Conservation (phyloP, 2,113 vertebrate species). For the Hemiprocne comata region DNA sequence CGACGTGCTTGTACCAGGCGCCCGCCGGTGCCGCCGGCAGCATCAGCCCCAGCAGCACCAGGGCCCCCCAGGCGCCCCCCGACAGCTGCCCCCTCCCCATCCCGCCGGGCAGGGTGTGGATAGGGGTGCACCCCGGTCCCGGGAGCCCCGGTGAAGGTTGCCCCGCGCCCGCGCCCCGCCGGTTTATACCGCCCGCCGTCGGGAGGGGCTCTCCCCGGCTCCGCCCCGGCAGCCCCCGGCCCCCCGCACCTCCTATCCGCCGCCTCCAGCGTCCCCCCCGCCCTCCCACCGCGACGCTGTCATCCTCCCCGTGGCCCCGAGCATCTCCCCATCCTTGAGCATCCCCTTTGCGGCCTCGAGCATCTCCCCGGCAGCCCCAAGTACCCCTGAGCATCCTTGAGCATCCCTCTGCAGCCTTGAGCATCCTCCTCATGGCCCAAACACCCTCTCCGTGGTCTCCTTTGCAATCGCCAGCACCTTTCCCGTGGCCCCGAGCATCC, state of each 20-base stretch:
- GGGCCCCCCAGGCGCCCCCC: slow-evolving; percentile 14
- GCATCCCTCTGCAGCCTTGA: neutral
- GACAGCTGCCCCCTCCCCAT: neutral
- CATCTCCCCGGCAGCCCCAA: neutral
- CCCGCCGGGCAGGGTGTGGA: neutral
- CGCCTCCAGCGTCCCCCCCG: neutral
- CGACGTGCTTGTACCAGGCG: slow-evolving; percentile 76
- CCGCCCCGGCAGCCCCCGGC: neutral
- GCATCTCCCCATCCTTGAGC: neutral
- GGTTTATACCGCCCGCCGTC: neutral
- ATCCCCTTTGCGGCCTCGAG: neutral
- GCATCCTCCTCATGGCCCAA: neutral
- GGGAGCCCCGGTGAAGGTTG: neutral
- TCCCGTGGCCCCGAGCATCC: rapidly evolving
- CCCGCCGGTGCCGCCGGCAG: neutral
- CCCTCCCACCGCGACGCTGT: no score
- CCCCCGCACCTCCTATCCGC: neutral
- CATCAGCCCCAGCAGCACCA: slow-evolving; percentile 47
- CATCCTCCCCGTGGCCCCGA: neutral
- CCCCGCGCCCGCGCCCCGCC: neutral
- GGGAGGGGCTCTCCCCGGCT: neutral
- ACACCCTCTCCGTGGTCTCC: neutral
- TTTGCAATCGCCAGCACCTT: neutral
- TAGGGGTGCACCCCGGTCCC: neutral
- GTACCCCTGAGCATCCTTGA: neutral